Base-by-base conservation (phyloP, 2,888 invertebrate genomes). In the Allacma fusca region DNA sequence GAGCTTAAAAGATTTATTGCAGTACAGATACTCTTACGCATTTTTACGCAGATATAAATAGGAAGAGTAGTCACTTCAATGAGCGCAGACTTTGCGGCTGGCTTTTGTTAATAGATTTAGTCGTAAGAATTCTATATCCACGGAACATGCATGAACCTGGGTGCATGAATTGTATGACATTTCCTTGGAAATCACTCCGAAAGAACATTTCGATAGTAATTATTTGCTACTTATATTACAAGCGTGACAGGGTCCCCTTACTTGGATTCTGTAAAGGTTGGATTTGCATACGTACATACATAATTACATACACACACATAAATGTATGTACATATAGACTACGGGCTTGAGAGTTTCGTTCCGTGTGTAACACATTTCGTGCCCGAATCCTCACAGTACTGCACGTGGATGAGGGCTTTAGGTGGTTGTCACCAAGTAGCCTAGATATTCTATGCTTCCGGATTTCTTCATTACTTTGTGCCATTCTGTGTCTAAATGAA, bases 351-450 rank as follows among this genome's bases (percentile, higher is more conserved):
- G n/a, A n/a, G n/a, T n/a, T n/a, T n/a, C n/a, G n/a, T n/a, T n/a
- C n/a, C n/a, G n/a, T n/a, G n/a, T n/a, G n/a, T n/a, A n/a, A n/a
- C n/a, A n/a, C n/a, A n/a, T n/a, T n/a, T n/a, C n/a, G n/a, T n/a
- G n/a, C n/a, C n/a, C n/a, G n/a, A n/a, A n/a, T n/a, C n/a, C n/a
- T n/a, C n/a, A n/a, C n/a, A n/a, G n/a, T n/a, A n/a, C 26, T 29
- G 13, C 71, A 71, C 71, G 71, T 71, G 71, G 57, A 71, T 59
- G 43, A 40, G 69, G 44, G 40, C 23, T 71, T 70, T 26, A 59
- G 50, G 28, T 62, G 28, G 57, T 57, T 71, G 71, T 71, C 71
- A 71, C 44, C 71, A 71, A 71, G n/a, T 57, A 57, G 71, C 71
- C 71, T 71, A 71, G 71, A 29, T 23, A 68, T 68, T 70, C 50